A percentile compares a stretch with the other conserved stretches of the same genome.
These are phyloP conservation scores for Prietella phreatophila DNA, from an alignment of 2,113 vertebrate species.

Conservation along the genomic window DNA sequence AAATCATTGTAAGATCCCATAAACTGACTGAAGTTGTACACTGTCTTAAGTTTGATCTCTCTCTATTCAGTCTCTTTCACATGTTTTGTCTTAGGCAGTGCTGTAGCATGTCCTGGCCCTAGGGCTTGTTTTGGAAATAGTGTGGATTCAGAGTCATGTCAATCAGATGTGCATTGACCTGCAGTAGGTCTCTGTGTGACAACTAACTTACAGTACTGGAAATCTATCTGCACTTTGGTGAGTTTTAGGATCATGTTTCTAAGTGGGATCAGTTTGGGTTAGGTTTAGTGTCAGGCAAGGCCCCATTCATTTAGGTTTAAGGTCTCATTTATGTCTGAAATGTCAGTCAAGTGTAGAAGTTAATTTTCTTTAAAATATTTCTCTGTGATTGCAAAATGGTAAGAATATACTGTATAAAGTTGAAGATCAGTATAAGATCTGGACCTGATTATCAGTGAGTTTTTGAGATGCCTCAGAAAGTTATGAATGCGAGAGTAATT, in stretches of 20 bases:
- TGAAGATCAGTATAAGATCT: not conserved
- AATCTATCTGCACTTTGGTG: not conserved
- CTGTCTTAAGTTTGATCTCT: constrained; percentile 52
- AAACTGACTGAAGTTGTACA: constrained; percentile 56
- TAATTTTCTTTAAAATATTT: not conserved
- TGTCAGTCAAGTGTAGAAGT: not conserved
- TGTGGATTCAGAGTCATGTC: constrained; percentile 67
- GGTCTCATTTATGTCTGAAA: not conserved
- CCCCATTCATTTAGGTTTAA: not conserved
- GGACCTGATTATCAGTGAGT: not conserved
- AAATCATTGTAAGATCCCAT: constrained; percentile 53
- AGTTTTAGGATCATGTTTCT: not conserved
- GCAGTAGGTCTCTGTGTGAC: constrained; percentile 63
- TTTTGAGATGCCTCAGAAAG: not conserved
- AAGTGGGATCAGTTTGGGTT: not conserved
- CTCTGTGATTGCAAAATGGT: not conserved
- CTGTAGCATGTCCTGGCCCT: constrained; percentile 59
- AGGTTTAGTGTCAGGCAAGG: not conserved
- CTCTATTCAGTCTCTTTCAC: constrained; percentile 38
- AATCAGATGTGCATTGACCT: constrained; percentile 74
- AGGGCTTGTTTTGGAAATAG: constrained; percentile 65
- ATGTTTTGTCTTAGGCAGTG: constrained; percentile 61
- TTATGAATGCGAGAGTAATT: not conserved
- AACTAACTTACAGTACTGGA: constrained; percentile 62
- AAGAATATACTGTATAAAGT: not conserved